Evolutionary conservation across 2,113 vertebrate genomes (phyloP).

Genomic region (Polyodon spathula): DNA sequence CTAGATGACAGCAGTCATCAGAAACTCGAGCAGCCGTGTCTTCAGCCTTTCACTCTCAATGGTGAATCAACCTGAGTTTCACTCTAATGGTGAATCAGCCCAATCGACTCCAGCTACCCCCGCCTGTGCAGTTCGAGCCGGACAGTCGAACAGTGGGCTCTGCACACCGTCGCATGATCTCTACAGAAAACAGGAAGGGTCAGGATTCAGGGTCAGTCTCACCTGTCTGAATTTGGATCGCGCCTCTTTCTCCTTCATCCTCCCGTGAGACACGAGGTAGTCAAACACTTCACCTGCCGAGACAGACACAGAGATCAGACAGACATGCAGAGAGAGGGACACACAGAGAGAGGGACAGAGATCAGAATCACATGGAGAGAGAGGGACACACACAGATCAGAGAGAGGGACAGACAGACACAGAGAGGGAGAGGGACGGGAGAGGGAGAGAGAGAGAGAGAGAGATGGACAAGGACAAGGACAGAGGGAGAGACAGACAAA

Average conservation of each 20-base stretch:
- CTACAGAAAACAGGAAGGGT: too few relatives aligned
- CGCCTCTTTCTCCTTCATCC: constrained; percentile 88
- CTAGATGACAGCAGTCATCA: too few relatives aligned
- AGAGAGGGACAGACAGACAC: not conserved
- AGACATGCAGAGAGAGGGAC: not conserved
- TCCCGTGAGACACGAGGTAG: constrained; percentile 82
- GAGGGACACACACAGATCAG: not conserved
- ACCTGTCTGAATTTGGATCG: constrained; percentile 64
- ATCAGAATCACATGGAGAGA: not conserved
- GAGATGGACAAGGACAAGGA: too few relatives aligned
- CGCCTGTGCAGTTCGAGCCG: too few relatives aligned
- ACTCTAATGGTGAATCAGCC: too few relatives aligned
- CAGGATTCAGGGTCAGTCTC: not conserved
- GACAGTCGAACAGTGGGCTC: too few relatives aligned
- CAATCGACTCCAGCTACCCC: too few relatives aligned
- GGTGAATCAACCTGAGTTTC: too few relatives aligned
- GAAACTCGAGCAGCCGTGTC: too few relatives aligned
- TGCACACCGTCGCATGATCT: too few relatives aligned
- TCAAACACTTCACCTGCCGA: constrained; percentile 70
- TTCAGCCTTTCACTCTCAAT: too few relatives aligned
- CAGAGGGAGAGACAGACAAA: not conserved
- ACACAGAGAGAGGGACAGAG: too few relatives aligned
- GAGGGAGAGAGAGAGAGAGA: not conserved
- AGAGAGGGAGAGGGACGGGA: not conserved
- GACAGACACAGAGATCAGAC: not conserved